These are phyloP conservation scores for Fratercula arctica DNA, from an alignment of 2,797 vertebrate species.

Conservation along the genomic window DNA sequence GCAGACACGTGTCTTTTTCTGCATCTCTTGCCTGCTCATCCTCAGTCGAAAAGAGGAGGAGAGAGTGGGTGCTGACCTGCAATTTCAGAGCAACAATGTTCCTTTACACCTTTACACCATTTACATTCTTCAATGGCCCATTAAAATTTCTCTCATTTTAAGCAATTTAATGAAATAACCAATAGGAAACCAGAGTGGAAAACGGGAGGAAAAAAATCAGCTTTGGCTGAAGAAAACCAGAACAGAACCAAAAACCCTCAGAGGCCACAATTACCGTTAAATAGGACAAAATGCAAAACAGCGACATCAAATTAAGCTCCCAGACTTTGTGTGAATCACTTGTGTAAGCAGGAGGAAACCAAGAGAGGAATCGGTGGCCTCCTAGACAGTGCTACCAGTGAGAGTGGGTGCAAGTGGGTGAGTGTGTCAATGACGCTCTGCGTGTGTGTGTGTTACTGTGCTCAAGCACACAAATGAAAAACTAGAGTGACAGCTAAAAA, in stretches of 20 bases:
- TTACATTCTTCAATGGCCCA: background rate
- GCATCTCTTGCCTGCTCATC: background rate
- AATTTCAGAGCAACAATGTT: background rate
- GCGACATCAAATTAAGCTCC: background rate
- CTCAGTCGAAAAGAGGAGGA: background rate
- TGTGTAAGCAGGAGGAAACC: background rate
- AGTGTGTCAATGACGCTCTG: background rate
- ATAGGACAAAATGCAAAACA: background rate
- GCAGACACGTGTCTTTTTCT: background rate
- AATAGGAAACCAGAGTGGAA: background rate
- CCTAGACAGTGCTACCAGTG: background rate
- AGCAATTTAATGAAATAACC: background rate
- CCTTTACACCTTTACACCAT: background rate
- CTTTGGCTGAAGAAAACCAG: background rate
- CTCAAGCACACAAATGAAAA: background rate
- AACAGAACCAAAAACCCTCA: background rate
- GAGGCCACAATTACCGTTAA: background rate
- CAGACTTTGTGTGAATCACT: background rate
- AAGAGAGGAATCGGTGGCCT: background rate
- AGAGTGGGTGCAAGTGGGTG: background rate
- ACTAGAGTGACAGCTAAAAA: slow-evolving; percentile 14
- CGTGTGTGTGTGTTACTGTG: background rate
- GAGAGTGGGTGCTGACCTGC: background rate
- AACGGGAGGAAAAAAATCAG: background rate
- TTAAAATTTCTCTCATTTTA: slow-evolving; percentile 28